Evolutionary conservation across 2,888 invertebrate genomes (phyloP), one percentile per base, ranked within the genome.

Genomic region (Argyresthia albistria): DNA sequence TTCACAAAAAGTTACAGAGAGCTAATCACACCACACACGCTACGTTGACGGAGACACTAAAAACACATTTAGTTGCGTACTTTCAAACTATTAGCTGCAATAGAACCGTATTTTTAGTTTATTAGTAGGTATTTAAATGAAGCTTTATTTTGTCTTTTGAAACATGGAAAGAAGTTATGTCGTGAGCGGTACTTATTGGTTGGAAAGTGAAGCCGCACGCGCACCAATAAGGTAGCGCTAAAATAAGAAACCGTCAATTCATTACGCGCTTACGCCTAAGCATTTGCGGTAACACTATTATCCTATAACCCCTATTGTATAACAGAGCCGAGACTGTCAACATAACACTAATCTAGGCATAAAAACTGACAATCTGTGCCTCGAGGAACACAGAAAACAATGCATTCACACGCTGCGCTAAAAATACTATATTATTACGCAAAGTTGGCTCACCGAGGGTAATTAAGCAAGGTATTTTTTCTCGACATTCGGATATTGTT

Each of bases 361-460:
- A 47, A 47, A 47, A 47, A 47, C 25, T 47, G 12, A 16, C 47
- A 47, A 47, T 47, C 47, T 47, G 25, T 35, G 35, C 47, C 47
- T 47, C 36, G 35, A 25, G 35, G 47, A n/a, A 25, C 47, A 25
- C 25, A 25, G 25, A 35, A 47, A 25, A 47, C 47, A 47, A 47
- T 47, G 47, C 35, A 11, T 47, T 47, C 47, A 47, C 47, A 47
- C 47, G 47, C 36, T 12, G 47, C 25, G 47, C 47, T 47, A 47
- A 47, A 47, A 47, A 47, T 47, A n/a, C 35, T 47, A 25, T 35
- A 47, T 35, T 35, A 25, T 47, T 47, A 25, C 47, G 36, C 36
- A 47, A 47, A 25, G 8, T 16, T 35, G 25, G 35, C 35, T 25
- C 25, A 25, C 3, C 25, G 25, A n/a, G 12, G 35, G 16, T 47